Conservation (phyloP, 1,140 invertebrate genomes). For the Hycleus cichorii region DNA sequence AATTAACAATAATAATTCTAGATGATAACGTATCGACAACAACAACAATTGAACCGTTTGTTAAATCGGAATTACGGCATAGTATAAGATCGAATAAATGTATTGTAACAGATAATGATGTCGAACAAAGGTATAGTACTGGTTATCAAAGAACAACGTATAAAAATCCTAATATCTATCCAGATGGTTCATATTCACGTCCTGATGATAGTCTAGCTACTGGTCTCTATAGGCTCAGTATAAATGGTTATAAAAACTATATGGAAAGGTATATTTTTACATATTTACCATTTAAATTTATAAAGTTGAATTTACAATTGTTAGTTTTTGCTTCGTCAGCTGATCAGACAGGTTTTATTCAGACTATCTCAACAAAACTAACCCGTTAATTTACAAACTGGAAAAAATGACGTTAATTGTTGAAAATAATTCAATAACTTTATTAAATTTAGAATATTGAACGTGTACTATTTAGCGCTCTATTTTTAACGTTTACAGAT, state of each 20-base stretch:
- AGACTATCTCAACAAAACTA: too few relatives aligned
- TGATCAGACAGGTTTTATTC: too few relatives aligned
- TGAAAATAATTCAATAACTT: too few relatives aligned
- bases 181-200: conserved; percentile 17
- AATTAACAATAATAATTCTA: conserved; percentile 13
- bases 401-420: too few relatives aligned
- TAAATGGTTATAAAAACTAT: conserved; percentile 33
- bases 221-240: conserved; percentile 29
- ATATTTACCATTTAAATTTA: too few relatives aligned
- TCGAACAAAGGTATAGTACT: conserved; percentile 17
- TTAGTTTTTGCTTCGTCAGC: too few relatives aligned
- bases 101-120: background rate
- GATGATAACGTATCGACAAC: conserved; percentile 32
- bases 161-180: conserved; percentile 24
- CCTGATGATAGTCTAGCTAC: conserved; percentile 26
- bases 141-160: conserved; percentile 20
- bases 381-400: too few relatives aligned
- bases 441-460: too few relatives aligned
- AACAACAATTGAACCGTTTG: conserved; percentile 28
- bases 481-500: too few relatives aligned
- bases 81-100: conserved; percentile 29
- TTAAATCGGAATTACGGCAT: conserved; percentile 31
- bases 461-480: too few relatives aligned
- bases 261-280: conserved; percentile 26
- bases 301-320: too few relatives aligned